Evolutionary conservation across 2,797 vertebrate species (phyloP), one percentile per base, ranked within the genome.

Genomic region (Pseudomugil gertrudae): DNA sequence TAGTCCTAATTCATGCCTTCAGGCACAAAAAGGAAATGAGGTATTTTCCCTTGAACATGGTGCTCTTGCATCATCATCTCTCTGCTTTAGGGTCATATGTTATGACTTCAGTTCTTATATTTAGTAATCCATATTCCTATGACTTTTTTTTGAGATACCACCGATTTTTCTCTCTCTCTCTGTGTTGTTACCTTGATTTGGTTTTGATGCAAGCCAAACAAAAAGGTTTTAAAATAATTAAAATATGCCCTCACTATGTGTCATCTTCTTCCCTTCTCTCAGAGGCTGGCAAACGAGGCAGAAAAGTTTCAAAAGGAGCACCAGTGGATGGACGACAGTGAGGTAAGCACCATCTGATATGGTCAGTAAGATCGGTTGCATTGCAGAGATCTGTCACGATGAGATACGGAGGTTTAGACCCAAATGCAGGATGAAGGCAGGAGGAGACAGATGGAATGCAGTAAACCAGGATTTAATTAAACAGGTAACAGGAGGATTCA

Each of bases 301-400:
- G 97, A 98, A 72, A 91, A 78, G 24, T 91, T 95, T 62, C 96
- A 98, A 83, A 92, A 90, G 69, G 89, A 93, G 0, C 96, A 98
- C 81, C 86, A 85, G 58, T 98, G 96, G 96, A 92, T 85, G 54
- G 94, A 95, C 30, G 92, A 95, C 64, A 94, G 94, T 58, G 93
- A 92, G 83, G 97, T 98, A 93, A 95, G 95, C 19, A 19, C 3
- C 1, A 6, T 66, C 26, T 10, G 45, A 77, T 73, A 9, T 15
- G 52, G 70, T 64, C 63, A 60, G 73, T 74, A 62, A 69, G 55
- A 23, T 11, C 1, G 30, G 45, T 60, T 61, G 43, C 19, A 1
- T 72, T 56, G 55, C 76, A 36, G 19, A 4, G 21, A n/a, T n/a
- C n/a, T n/a, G n/a, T n/a, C n/a, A n/a, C n/a, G n/a, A n/a, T n/a